phyloP scores from a whole-genome alignment of 2,797 vertebrate species.

The Fistularia tabacaria region DNA sequence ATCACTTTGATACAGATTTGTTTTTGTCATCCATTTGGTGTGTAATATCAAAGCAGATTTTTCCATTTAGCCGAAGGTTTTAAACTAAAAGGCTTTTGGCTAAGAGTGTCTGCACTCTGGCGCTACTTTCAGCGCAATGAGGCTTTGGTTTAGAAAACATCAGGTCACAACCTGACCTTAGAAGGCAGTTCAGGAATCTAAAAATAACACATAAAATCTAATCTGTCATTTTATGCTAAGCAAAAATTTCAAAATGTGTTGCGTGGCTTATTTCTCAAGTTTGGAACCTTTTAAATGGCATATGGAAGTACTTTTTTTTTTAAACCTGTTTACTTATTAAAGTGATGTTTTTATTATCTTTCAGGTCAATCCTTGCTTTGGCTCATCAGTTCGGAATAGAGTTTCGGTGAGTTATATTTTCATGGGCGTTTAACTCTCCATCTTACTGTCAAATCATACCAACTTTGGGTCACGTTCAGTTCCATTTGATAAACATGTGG shows the following conservation, averaged over 20 bases:
- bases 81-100: conserved; percentile 27
- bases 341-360: conserved; percentile 24
- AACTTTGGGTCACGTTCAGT: no score
- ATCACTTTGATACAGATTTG: conserved; percentile 40
- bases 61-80: conserved; percentile 37
- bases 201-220: conserved; percentile 17
- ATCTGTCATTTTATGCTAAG: conserved; percentile 14
- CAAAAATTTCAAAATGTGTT: conserved; percentile 1
- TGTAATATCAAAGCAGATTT: conserved; percentile 40
- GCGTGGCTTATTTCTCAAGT: neutral
- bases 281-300: no score
- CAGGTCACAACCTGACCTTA: conserved; percentile 7
- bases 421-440: neutral
- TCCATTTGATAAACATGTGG: no score
- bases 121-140: conserved; percentile 14
- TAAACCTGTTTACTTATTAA: conserved; percentile 1
- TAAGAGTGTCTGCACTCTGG: conserved; percentile 22
- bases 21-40: conserved; percentile 30
- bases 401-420: conserved; percentile 68
- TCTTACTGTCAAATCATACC: no score
- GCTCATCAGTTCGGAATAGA: conserved; percentile 41
- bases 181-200: conserved; percentile 12
- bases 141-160: conserved; percentile 24
- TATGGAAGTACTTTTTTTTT: no score
- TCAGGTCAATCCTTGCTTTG: conserved; percentile 55